Conservation (phyloP, 2,797 vertebrate species). For the Xerus rutilus region DNA sequence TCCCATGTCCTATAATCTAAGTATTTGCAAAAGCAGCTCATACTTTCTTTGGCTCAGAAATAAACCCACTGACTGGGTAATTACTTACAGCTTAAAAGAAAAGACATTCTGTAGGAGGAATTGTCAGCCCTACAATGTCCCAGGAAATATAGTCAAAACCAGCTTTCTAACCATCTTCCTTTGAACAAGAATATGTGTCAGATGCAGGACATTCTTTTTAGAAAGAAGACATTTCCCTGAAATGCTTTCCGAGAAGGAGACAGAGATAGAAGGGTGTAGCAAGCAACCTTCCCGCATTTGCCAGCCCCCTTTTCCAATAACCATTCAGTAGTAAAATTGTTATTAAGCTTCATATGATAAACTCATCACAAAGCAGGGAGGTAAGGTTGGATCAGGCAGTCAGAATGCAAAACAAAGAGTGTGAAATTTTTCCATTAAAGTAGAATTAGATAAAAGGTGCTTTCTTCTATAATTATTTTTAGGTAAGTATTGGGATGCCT, state of each 20-base stretch:
- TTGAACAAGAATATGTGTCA: neutral
- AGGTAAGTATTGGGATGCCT: neutral
- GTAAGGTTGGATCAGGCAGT: neutral
- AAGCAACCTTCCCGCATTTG: neutral
- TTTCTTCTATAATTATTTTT: neutral
- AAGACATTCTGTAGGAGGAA: neutral
- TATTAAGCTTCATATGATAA: neutral
- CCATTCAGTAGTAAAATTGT: neutral
- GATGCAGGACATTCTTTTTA: neutral
- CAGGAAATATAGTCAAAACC: neutral
- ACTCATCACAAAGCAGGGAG: neutral
- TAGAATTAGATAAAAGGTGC: neutral
- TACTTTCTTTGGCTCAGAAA: constrained; percentile 58
- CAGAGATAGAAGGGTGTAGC: neutral
- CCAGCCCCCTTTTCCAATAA: accelerated
- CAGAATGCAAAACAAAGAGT: neutral
- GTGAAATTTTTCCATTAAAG: constrained; percentile 27
- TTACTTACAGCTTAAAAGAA: neutral
- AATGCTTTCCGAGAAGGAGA: constrained; percentile 19
- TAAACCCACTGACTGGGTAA: constrained; percentile 33
- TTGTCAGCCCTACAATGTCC: neutral
- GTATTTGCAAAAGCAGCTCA: constrained; percentile 34
- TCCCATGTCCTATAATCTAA: neutral
- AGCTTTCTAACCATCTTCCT: constrained; percentile 16
- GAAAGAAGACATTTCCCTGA: constrained; percentile 3